Evolutionary conservation across 1,140 invertebrate species (phyloP), one percentile per base, ranked within the genome.

Genomic region (Eufriesea mexicana): DNA sequence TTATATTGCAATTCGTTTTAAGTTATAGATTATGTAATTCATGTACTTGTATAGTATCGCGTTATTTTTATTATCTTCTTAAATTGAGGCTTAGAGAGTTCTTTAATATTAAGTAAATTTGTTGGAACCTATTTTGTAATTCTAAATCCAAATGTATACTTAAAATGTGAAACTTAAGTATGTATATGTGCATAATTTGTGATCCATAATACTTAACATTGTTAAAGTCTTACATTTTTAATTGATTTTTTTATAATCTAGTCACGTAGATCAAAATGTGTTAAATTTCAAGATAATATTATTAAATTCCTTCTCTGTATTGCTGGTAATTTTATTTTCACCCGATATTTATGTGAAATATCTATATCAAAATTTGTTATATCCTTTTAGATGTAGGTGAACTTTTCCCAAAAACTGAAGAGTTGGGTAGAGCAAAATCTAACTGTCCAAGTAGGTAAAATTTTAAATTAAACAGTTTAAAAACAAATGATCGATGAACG

Each of bases 231-330:
- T 84, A 83, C 86, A 82, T 90, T 90, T 89, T 90, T 91, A 88
- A 91, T 92, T 91, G 85, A 88, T 92, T 91, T 92, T 80, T 90
- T 92, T 91, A 93, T 93, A 91, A 93, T 93, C 92, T 93, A 93
- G 92, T 93, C 92, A 92, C 79, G 88, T 93, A 92, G 89, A 92
- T 88, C 79, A 85, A 91, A 91, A 90, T 92, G 91, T 92, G 91
- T 92, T 92, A 89, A 91, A 91, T 85, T 90, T 84, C 88, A 75
- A 91, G 86, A 92, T 91, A 92, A 90, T 90, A 90, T 91, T 91
- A 93, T 91, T 91, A 93, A 91, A 92, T 92, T 92, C 89, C 86
- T 92, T 91, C 91, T 87, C 82, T 91, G 91, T 89, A 90, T 66
- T 77, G 86, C 85, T 66, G 68, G 80, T 83, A 80, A 81, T 91